Conservation (phyloP, 2,113 vertebrate species). For the Tylochromis polylepis region DNA sequence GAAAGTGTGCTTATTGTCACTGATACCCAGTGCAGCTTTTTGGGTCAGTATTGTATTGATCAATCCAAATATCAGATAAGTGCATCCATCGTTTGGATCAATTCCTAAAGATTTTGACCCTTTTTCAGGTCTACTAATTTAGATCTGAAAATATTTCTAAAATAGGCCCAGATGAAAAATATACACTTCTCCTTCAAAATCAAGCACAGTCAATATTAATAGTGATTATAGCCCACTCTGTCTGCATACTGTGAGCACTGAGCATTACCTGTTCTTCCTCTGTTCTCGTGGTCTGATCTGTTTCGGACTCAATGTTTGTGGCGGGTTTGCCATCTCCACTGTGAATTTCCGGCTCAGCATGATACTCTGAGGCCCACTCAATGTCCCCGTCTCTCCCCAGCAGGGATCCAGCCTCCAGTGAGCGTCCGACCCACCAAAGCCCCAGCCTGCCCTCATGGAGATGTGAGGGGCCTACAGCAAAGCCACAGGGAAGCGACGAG, state of each 20-base stretch:
- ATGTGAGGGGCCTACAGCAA: slow-evolving; percentile 56
- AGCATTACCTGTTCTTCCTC: slow-evolving; percentile 9
- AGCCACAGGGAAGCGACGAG: slow-evolving; percentile 31
- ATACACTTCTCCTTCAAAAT: not conserved
- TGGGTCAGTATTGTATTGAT: no score
- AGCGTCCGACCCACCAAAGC: slow-evolving; percentile 63
- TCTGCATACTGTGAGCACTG: not conserved
- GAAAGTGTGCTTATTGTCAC: not conserved
- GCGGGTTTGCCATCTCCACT: not conserved
- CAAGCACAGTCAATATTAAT: not conserved
- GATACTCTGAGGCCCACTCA: not conserved
- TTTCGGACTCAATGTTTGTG: not conserved
- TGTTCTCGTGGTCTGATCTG: not conserved
- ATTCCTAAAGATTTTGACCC: not conserved
- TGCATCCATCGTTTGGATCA: not conserved
- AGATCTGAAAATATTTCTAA: not conserved
- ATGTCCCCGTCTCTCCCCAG: slow-evolving; percentile 25
- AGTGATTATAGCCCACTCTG: not conserved
- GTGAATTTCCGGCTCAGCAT: not conserved
- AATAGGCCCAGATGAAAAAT: not conserved
- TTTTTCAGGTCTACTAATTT: not conserved
- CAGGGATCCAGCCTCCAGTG: slow-evolving; percentile 36
- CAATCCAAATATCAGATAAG: not conserved
- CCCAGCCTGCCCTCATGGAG: slow-evolving; percentile 29
- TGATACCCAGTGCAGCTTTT: not conserved